Base-by-base conservation (phyloP, 2,113 vertebrate species). In the Sinocyclocheilus anshuiensis region DNA sequence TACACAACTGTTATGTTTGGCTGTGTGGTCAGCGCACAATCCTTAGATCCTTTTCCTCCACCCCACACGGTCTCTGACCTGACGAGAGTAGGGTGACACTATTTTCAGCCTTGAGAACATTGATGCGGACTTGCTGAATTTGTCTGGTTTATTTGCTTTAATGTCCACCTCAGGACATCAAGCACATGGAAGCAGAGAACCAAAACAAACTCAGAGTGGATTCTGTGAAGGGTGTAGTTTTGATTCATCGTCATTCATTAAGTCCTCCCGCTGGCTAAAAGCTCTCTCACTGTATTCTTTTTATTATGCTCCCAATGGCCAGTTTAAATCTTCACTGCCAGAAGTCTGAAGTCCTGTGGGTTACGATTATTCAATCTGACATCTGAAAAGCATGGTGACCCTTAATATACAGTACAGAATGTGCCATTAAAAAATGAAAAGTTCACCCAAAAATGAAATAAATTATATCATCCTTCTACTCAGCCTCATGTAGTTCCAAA, bases 1-100 rank as follows among this genome's bases (percentile, higher is more conserved):
- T 61, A 80, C 11, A 2, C 33, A 80, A 59, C 77, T 80, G 90
- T 90, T 92, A 88, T 90, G 91, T 82, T 92, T 93, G 90, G 89
- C 92, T 22, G 55, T 79, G 59, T 18, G 76, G 20, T 12, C 67
- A 77, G 86, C 80, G 29, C 83, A 84, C 61, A 82, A 39, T 61
- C 55, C 55, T 79, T 61, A 36, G 29, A 79, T 61, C 55, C 20
- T 39, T 79, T 61, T 16, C 10, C 55, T 61, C 11, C 33, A 61
- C 33, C 4, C 10, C 16, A 79, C 53, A 7, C 0, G 2, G 33
- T 29, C 53, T 79, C 22, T 79, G 55, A 79, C 77, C 18, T 79
- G 26, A 77, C 2, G 55, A 80, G 29, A 80, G 77, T 24, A 11
- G 53, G 20, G 55, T 61, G 33, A 61, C 55, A 61, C 48, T 55